These are phyloP conservation scores for Andrena bucephala DNA, from an alignment of 2,888 invertebrate species.

Conservation along the genomic window DNA sequence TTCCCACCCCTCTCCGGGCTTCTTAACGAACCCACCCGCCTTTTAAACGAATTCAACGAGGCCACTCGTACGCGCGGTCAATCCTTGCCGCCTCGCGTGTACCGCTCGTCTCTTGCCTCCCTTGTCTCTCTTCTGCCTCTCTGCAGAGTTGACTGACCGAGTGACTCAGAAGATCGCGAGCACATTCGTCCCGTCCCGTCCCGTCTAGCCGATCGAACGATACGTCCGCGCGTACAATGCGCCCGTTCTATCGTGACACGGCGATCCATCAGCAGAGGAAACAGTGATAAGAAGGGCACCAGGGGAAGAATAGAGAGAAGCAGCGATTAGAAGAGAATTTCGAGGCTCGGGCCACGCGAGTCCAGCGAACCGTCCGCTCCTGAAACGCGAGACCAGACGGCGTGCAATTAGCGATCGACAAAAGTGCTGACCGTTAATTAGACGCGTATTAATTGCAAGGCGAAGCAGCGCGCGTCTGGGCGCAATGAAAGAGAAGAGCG, in stretches of 20 bases:
- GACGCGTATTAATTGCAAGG: constrained; percentile 61
- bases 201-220: constrained; percentile 45
- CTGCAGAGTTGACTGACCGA: constrained; percentile 76
- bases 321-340: neutral
- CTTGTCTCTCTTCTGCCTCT: constrained; percentile 22
- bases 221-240: constrained; percentile 38
- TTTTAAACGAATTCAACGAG: constrained; percentile 59
- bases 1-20: constrained; percentile 6
- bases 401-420: constrained; percentile 35
- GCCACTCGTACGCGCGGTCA: constrained; percentile 46
- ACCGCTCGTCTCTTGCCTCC: constrained; percentile 18
- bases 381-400: constrained; percentile 14
- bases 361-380: constrained; percentile 17
- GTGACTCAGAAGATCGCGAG: constrained; percentile 71
- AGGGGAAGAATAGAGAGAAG: neutral
- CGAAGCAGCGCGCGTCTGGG: constrained; percentile 34
- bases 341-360: constrained; percentile 22
- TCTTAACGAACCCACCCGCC: constrained; percentile 26
- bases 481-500: constrained; percentile 60
- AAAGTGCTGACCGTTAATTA: constrained; percentile 52
- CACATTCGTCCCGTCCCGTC: constrained; percentile 35
- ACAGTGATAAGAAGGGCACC: neutral
- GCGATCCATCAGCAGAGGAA: constrained; percentile 6
- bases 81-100: constrained; percentile 56
- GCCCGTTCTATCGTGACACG: constrained; percentile 26